A percentile compares a stretch with the other conserved stretches of the same genome.
These are phyloP conservation scores for Drosophila kambysellisi DNA, from an alignment of 2,888 invertebrate species.

Conservation along the genomic window DNA sequence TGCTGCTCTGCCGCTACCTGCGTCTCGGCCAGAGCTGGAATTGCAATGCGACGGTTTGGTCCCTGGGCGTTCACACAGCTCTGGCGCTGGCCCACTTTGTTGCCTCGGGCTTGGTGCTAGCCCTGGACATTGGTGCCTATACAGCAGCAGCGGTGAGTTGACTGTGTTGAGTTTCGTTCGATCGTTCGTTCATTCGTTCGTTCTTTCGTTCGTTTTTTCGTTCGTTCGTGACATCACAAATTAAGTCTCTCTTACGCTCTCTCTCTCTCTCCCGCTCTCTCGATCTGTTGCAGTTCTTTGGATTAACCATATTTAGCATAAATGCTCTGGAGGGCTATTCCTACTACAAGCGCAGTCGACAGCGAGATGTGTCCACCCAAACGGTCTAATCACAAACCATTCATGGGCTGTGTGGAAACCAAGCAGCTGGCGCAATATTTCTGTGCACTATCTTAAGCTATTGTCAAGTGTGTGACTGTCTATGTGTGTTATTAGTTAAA, in stretches of 20 bases:
- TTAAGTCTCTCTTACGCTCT: not conserved
- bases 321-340: slow-evolving; percentile 65
- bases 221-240: not conserved
- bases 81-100: slow-evolving; percentile 61
- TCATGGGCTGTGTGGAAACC: slow-evolving; percentile 6
- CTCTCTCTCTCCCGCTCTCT: not conserved
- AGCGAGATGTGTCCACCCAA: slow-evolving; percentile 65
- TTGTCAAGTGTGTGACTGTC: slow-evolving; percentile 18
- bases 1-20: slow-evolving; percentile 65
- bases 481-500: slow-evolving; percentile 10
- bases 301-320: slow-evolving; percentile 62
- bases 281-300: slow-evolving; percentile 55
- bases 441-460: slow-evolving; percentile 30
- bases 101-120: slow-evolving; percentile 66
- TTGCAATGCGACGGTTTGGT: slow-evolving; percentile 60
- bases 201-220: not conserved
- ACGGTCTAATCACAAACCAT: slow-evolving; percentile 42
- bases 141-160: slow-evolving; percentile 69
- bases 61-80: slow-evolving; percentile 51
- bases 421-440: not conserved
- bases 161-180: not conserved
- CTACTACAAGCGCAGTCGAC: slow-evolving; percentile 63
- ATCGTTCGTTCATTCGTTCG: not conserved
- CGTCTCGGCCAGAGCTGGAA: slow-evolving; percentile 66
- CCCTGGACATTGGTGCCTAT: slow-evolving; percentile 55